phyloP scores from a whole-genome alignment of 2,797 vertebrate genomes.

The Carcharodon carcharias region DNA sequence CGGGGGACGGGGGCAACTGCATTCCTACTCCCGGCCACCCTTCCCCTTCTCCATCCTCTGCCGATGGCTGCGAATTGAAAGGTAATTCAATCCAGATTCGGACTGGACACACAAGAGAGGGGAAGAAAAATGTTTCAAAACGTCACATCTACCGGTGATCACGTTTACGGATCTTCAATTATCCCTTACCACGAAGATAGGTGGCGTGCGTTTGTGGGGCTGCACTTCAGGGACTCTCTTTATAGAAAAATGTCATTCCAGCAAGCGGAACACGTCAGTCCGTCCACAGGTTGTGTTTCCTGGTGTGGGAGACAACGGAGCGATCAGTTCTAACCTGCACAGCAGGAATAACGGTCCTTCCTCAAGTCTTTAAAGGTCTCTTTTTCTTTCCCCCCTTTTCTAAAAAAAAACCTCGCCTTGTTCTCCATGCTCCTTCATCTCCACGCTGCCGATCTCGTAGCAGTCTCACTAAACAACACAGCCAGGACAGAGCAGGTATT shows the following conservation, averaged over 20 bases:
- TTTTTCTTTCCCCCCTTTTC: conserved; percentile 64
- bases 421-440: conserved; percentile 69
- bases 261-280: conserved; percentile 99
- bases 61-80: conserved; percentile 71
- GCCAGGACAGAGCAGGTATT: conserved; percentile 76
- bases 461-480: conserved; percentile 58
- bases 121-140: conserved; percentile 48
- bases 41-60: conserved; percentile 52
- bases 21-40: conserved; percentile 43
- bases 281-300: conserved; percentile 99
- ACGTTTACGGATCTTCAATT: conserved; percentile 96
- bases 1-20: conserved; percentile 64
- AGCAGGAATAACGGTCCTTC: conserved; percentile 97
- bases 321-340: conserved; percentile 99
- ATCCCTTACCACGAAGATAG: conserved; percentile 99
- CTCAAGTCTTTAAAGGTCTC: conserved; percentile 83
- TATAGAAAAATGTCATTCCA: conserved; percentile 99
- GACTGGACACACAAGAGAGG: conserved; percentile 63
- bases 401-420: conserved; percentile 61
- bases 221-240: conserved; percentile 74
- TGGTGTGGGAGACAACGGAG: conserved; percentile 89
- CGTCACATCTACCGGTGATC: conserved; percentile 90
- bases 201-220: conserved; percentile 83
- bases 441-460: conserved; percentile 58
- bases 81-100: conserved; percentile 76